These are phyloP conservation scores for Drosophila albomicans DNA, from an alignment of 1,140 invertebrate genomes.

Conservation along the genomic window DNA sequence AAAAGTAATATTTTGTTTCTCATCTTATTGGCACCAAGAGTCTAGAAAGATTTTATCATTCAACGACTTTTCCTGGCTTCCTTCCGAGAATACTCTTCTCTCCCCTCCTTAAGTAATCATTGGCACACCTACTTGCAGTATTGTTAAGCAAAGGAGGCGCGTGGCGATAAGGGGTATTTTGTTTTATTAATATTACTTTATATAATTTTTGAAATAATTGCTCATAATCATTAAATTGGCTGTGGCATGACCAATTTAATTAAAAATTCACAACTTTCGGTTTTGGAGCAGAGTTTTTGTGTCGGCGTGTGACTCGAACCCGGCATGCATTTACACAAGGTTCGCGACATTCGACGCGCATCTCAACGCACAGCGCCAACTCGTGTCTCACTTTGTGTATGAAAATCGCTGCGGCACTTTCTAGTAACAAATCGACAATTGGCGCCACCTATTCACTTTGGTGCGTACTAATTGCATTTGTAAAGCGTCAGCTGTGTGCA, in stretches of 20 bases:
- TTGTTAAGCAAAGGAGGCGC: constrained; percentile 24
- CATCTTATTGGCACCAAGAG: constrained; percentile 42
- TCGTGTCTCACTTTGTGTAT: neutral
- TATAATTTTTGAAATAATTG: neutral
- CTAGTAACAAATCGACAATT: neutral
- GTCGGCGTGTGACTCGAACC: constrained; percentile 2
- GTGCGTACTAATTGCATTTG: too few species aligned
- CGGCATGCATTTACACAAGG: neutral
- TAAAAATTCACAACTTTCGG: too few species aligned
- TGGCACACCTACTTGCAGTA: constrained; percentile 38
- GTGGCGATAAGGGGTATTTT: constrained; percentile 41
- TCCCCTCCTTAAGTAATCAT: constrained; percentile 25
- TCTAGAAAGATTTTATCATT: constrained; percentile 35
- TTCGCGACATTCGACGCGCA: neutral
- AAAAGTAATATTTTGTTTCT: constrained; percentile 13
- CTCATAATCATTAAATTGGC: neutral
- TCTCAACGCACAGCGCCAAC: neutral
- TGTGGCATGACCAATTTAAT: too few species aligned
- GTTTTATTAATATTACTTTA: neutral
- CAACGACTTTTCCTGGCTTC: constrained; percentile 43
- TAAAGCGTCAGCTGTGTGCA: too few species aligned
- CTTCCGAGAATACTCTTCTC: constrained; percentile 43
- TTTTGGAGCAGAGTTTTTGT: too few species aligned
- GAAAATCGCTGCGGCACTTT: neutral
- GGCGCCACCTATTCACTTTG: neutral